phyloP scores from a whole-genome alignment of 2,888 invertebrate species.

The Caenorhabditis panamensis region DNA sequence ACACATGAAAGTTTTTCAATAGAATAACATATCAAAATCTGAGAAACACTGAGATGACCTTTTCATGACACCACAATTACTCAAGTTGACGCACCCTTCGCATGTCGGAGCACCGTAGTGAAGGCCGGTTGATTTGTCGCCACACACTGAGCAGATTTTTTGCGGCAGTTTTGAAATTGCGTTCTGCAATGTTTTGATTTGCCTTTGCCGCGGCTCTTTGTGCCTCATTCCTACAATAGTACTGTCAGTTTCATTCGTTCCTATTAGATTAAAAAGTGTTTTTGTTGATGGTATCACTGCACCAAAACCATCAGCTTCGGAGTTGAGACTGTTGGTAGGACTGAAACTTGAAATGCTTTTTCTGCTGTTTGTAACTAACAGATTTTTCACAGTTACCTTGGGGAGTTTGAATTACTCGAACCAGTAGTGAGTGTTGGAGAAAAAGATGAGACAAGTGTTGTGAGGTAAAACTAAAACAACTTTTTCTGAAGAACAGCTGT shows the following conservation, averaged over 20 bases:
- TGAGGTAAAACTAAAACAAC: constrained; percentile 23
- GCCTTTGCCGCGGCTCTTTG: constrained; percentile 1
- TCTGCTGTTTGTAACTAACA: too few relatives aligned
- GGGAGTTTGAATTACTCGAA: constrained; percentile 5
- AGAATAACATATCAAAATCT: too few relatives aligned
- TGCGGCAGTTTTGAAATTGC: constrained; percentile 7
- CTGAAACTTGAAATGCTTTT: background rate
- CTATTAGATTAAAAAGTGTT: constrained; percentile 13
- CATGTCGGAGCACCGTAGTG: constrained; percentile 99
- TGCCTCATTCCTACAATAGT: constrained; percentile 29
- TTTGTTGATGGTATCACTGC: constrained; percentile 11
- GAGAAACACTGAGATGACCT: too few relatives aligned
- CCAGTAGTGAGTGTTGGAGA: constrained; percentile 10
- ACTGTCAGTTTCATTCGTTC: constrained; percentile 19
- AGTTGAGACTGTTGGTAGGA: constrained; percentile 8
- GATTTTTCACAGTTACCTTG: constrained; percentile 1
- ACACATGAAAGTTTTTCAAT: too few relatives aligned
- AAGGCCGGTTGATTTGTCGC: constrained; percentile 96
- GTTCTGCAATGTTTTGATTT: constrained; percentile 32
- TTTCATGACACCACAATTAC: too few relatives aligned
- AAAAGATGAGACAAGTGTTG: constrained; percentile 26
- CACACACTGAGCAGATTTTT: constrained; percentile 92
- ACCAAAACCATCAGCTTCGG: constrained; percentile 27
- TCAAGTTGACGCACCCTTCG: constrained; percentile 87
- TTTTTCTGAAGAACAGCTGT: background rate